Percentiles rank a stretch among this genome's conserved stretches.
phyloP scores from a whole-genome alignment of 2,113 vertebrate species.

The Pangasianodon gigas region DNA sequence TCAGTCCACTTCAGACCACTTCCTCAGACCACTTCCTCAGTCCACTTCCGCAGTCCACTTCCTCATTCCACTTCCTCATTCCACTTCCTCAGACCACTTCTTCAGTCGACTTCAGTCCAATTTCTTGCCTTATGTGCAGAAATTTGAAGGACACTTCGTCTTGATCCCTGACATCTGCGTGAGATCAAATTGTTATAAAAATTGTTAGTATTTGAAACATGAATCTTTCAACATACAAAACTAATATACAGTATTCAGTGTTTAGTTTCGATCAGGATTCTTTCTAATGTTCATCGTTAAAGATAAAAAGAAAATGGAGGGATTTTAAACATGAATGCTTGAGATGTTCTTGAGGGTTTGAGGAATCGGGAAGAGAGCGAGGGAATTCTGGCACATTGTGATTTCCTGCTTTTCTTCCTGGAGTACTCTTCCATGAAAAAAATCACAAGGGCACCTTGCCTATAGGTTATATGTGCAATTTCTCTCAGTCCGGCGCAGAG shows the following conservation, averaged over 20 bases:
- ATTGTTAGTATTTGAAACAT: background rate
- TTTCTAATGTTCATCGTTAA: background rate
- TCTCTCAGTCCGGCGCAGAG: conserved; percentile 70
- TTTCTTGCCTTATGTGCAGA: background rate
- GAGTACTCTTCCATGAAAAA: background rate
- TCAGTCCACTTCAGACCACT: background rate
- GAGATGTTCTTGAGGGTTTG: background rate
- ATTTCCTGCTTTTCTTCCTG: background rate
- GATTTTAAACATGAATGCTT: background rate
- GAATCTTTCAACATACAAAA: background rate
- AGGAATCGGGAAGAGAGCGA: background rate
- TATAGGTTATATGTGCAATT: conserved; percentile 74
- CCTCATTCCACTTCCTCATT: background rate
- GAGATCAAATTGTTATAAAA: background rate
- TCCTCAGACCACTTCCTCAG: background rate
- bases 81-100: background rate
- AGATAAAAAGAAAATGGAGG: background rate
- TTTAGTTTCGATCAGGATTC: background rate
- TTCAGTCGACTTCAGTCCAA: background rate
- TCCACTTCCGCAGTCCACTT: background rate
- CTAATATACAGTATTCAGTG: background rate
- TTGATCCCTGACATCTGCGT: background rate
- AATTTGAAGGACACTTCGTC: background rate
- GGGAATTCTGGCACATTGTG: background rate
- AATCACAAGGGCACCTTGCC: conserved; percentile 75